A percentile compares a stretch with the other conserved stretches of the same genome.
phyloP scores from a whole-genome alignment of 2,888 invertebrate genomes.

The Ceriagrion tenellum region DNA sequence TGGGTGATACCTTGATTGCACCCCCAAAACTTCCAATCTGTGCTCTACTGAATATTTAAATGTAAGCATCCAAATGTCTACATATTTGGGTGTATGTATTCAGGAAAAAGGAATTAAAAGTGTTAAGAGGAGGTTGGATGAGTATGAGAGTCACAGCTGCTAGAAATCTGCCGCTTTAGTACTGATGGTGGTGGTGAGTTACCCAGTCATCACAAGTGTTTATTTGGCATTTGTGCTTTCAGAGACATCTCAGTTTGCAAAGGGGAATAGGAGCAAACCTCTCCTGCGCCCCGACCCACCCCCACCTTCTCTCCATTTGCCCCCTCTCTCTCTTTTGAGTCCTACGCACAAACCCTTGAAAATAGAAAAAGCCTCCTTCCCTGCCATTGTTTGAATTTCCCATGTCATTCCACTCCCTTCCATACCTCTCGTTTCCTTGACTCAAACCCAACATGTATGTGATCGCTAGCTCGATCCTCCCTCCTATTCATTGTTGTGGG shows the following conservation, averaged over 20 bases:
- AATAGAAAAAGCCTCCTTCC: slow-evolving; percentile 13
- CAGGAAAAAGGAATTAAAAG: neutral
- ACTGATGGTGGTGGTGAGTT: slow-evolving; percentile 62
- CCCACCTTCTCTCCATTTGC: slow-evolving; percentile 37
- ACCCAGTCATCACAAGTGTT: slow-evolving; percentile 52
- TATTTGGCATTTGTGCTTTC: slow-evolving; percentile 30
- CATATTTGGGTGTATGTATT: neutral
- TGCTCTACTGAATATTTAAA: slow-evolving; percentile 6
- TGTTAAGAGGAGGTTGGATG: slow-evolving; percentile 16
- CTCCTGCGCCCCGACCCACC: neutral
- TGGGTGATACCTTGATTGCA: slow-evolving; percentile 29
- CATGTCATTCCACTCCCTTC: neutral
- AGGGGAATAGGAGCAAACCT: neutral
- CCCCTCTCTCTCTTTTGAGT: slow-evolving; percentile 50
- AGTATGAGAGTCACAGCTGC: slow-evolving; percentile 30
- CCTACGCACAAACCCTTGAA: slow-evolving; percentile 64
- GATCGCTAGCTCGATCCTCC: slow-evolving; percentile 23
- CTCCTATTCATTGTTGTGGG: neutral
- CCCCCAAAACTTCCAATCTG: slow-evolving; percentile 27
- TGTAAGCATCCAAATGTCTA: neutral
- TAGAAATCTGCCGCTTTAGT: neutral
- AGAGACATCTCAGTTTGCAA: slow-evolving; percentile 18
- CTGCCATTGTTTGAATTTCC: neutral
- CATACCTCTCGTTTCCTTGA: neutral
- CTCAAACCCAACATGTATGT: neutral